These are phyloP conservation scores for Sipha maydis DNA, from an alignment of 2,888 invertebrate genomes.

Conservation along the genomic window DNA sequence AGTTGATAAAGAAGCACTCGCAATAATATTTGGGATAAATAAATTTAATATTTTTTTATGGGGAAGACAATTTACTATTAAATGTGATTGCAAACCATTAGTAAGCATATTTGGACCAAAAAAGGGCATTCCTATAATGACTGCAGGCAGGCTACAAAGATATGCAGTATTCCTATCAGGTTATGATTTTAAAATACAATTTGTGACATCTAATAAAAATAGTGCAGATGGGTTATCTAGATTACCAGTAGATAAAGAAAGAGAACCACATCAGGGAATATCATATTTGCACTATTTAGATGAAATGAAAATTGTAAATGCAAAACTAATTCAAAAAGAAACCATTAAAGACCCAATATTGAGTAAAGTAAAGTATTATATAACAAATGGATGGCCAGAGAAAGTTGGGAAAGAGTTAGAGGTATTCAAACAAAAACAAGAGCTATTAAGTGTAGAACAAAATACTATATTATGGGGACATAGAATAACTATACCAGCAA, in stretches of 20 bases:
- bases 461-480: slow-evolving; percentile 45
- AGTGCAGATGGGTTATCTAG: slow-evolving; percentile 61
- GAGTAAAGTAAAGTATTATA: too few relatives aligned
- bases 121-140: slow-evolving; percentile 62
- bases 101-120: slow-evolving; percentile 61
- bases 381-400: slow-evolving; percentile 2
- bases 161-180: slow-evolving; percentile 58
- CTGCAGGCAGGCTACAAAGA: slow-evolving; percentile 62
- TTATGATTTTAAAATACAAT: slow-evolving; percentile 60
- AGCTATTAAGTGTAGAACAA: slow-evolving; percentile 34
- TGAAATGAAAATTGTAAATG: slow-evolving; percentile 45
- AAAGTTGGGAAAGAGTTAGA: neutral
- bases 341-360: neutral
- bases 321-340: slow-evolving; percentile 35
- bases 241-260: slow-evolving; percentile 50
- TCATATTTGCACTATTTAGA: slow-evolving; percentile 55
- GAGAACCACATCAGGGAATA: neutral
- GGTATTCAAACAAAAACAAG: slow-evolving; percentile 3
- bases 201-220: slow-evolving; percentile 39
- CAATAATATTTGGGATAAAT: too few relatives aligned
- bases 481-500: slow-evolving; percentile 51
- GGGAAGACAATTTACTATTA: slow-evolving; percentile 57
- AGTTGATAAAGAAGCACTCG: too few relatives aligned
- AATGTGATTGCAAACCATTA: slow-evolving; percentile 61
- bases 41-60: slow-evolving; percentile 52